These are phyloP conservation scores for Aleiodes alternator DNA, from an alignment of 2,888 invertebrate species.

Conservation along the genomic window DNA sequence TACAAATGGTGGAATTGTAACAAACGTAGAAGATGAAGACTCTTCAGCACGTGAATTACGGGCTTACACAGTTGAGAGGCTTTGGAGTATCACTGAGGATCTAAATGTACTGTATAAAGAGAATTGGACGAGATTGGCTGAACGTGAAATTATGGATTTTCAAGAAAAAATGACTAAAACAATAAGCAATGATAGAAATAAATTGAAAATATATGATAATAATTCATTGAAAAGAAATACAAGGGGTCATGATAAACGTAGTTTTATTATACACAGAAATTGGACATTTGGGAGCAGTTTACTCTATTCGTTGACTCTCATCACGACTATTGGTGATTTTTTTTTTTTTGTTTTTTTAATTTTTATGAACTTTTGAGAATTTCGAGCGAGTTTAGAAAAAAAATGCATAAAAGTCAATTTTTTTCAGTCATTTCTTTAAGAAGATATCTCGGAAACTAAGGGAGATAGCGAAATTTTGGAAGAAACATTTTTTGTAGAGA, in stretches of 20 bases:
- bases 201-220: slow-evolving; percentile 61
- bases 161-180: slow-evolving; percentile 78
- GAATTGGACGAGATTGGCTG: slow-evolving; percentile 93
- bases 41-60: slow-evolving; percentile 78
- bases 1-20: slow-evolving; percentile 27
- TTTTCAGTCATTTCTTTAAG: too few species aligned
- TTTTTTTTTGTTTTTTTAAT: slow-evolving; percentile 25
- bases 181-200: slow-evolving; percentile 45
- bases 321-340: slow-evolving; percentile 92
- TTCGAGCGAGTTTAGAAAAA: too few species aligned
- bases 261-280: slow-evolving; percentile 76
- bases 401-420: too few species aligned
- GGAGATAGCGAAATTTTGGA: too few species aligned
- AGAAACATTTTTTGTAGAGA: too few species aligned
- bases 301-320: slow-evolving; percentile 93
- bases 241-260: slow-evolving; percentile 45
- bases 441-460: too few species aligned
- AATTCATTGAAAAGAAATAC: slow-evolving; percentile 52
- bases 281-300: slow-evolving; percentile 96
- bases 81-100: slow-evolving; percentile 92
- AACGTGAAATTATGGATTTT: slow-evolving; percentile 90
- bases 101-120: slow-evolving; percentile 92
- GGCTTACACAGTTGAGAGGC: slow-evolving; percentile 85
- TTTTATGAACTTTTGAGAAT: too few species aligned
- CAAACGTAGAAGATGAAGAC: slow-evolving; percentile 68